Evolutionary conservation across 2,797 vertebrate genomes (phyloP), one percentile per base, ranked within the genome.

Genomic region (Vultur gryphus): DNA sequence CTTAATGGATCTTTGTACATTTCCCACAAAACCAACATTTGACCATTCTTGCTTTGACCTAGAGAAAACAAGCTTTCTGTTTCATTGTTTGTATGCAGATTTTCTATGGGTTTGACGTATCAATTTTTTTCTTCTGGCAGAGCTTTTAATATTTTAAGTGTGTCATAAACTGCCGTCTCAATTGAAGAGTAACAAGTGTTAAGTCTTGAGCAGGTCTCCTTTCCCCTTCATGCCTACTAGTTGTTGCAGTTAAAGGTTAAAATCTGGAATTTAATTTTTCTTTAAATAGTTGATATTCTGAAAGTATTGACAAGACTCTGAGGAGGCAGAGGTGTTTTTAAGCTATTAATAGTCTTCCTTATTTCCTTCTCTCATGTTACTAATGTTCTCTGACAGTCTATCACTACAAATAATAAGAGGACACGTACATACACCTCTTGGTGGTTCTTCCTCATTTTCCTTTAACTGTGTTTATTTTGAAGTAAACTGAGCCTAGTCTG

Each of bases 381-480:
- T 73, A 6, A 41, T 49, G 3, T 52, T 55, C 23, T 78, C 41
- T 81, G 65, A 10, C 52, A 52, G 25, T 55, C n/a, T 65, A 0
- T 65, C 19, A 13, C 31, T 73, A 18, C 67, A 49, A 70, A 31
- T 46, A 57, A 8, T 29, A 54, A 52, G 49, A 62, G 46, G 33
- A 43, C 1, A 20, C 41, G 16, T 52, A 28, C 1, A 1, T 65
- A 14, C 1, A 3, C 7, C 16, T 46, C 66, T 52, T 65, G 20
- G 17, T 64, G 41, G 3, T n/a, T 62, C 17, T 55, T 83, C n/a
- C 37, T 55, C 11, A 2, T 44, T 87, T 91, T 71, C 13, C 44
- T 89, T 29, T 59, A 49, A 44, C 10, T 51, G 10, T 65, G 25
- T 15, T 89, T 70, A 48, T 65, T 85, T 35, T 83, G 48, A 88